Evolutionary conservation across 2,797 vertebrate species (phyloP).

Genomic region (Microctenopoma steveboyesi): DNA sequence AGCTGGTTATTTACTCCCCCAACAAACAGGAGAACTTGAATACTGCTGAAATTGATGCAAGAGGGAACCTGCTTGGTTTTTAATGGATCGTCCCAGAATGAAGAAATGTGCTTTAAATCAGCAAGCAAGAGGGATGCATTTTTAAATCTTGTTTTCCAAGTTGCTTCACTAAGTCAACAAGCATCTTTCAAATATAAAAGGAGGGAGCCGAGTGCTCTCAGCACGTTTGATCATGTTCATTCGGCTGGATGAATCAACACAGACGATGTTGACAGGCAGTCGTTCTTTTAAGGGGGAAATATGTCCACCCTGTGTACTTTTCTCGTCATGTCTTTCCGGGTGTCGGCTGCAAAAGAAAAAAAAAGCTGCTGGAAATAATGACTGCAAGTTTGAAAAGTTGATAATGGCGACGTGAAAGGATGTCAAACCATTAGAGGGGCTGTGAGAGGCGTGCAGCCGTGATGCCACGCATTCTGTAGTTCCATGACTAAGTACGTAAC

Average conservation of each 20-base stretch:
- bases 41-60: slow-evolving; percentile 12
- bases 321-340: slow-evolving; percentile 59
- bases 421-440: slow-evolving; percentile 60
- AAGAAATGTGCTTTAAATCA: slow-evolving; percentile 1
- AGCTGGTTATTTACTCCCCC: slow-evolving; percentile 4
- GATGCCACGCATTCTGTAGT: slow-evolving; percentile 56
- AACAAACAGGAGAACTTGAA: slow-evolving; percentile 10
- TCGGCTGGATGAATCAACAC: slow-evolving; percentile 63
- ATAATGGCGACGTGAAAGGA: slow-evolving; percentile 75
- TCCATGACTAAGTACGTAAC: slow-evolving; percentile 45
- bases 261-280: slow-evolving; percentile 49
- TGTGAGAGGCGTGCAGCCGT: slow-evolving; percentile 50
- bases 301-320: slow-evolving; percentile 51
- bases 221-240: slow-evolving; percentile 28
- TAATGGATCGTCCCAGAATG: slow-evolving; percentile 23
- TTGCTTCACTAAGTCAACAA: slow-evolving; percentile 20
- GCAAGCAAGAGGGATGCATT: not conserved
- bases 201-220: slow-evolving; percentile 14
- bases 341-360: slow-evolving; percentile 22
- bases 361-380: slow-evolving; percentile 71
- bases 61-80: slow-evolving; percentile 4
- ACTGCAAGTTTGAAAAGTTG: slow-evolving; percentile 70
- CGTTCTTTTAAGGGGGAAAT: slow-evolving; percentile 23
- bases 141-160: slow-evolving; percentile 10
- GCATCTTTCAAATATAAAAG: slow-evolving; percentile 5